A percentile compares a stretch with the other conserved stretches of the same genome.
Evolutionary conservation across 2,113 vertebrate genomes (phyloP).

Genomic region (Ammodytes dubius): DNA sequence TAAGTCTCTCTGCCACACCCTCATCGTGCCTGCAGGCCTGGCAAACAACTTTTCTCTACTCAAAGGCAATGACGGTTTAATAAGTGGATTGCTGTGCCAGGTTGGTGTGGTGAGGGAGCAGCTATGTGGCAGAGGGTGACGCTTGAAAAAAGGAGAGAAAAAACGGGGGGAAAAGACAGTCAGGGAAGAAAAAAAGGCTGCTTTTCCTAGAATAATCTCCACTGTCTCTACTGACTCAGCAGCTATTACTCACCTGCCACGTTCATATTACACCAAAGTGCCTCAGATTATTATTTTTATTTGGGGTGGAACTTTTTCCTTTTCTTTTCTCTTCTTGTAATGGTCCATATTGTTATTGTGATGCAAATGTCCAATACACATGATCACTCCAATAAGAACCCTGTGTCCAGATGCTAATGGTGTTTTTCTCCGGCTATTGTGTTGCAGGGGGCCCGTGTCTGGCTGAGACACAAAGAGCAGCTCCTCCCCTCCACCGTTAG

Average conservation of each 20-base stretch:
- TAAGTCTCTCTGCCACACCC: constrained; percentile 50
- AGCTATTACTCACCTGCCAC: neutral
- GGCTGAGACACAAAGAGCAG: constrained; percentile 89
- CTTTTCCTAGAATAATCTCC: neutral
- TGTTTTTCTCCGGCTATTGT: constrained; percentile 48
- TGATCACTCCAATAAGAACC: constrained; percentile 13
- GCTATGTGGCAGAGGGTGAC: constrained; percentile 48
- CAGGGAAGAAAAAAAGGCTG: neutral
- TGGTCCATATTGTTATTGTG: neutral
- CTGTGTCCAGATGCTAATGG: constrained; percentile 60
- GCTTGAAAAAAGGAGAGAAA: constrained; percentile 1
- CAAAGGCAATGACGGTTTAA: constrained; percentile 55
- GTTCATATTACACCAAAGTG: neutral
- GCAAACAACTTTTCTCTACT: constrained; percentile 28
- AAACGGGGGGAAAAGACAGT: constrained; percentile 13
- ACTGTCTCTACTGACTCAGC: neutral
- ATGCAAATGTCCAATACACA: neutral
- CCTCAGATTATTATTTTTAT: neutral
- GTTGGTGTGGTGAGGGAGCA: constrained; percentile 43
- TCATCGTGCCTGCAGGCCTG: constrained; percentile 31
- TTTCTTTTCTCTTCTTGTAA: neutral
- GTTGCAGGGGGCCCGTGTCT: constrained; percentile 89
- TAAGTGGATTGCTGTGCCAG: constrained; percentile 62
- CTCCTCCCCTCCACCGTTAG: constrained; percentile 89
- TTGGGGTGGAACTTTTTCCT: neutral